Percentiles rank a stretch among this genome's conserved stretches.
Evolutionary conservation across 2,113 vertebrate genomes (phyloP).

Genomic region (Probosciger aterrimus): DNA sequence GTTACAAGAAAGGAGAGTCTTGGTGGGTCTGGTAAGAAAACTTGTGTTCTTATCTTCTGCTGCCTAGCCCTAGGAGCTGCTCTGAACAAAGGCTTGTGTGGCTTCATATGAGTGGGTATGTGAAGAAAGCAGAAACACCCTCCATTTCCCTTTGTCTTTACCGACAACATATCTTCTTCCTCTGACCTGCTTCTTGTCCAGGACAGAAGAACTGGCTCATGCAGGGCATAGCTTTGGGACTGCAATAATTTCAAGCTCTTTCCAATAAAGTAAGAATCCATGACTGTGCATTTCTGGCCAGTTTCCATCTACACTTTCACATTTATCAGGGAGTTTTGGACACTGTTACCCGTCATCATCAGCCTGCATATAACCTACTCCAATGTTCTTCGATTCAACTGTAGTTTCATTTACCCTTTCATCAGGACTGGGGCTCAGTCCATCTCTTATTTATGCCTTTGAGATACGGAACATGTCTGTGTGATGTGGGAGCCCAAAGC

Average conservation of each 20-base stretch:
- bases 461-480: neutral
- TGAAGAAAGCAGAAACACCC: neutral
- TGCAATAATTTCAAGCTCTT: neutral
- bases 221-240: neutral
- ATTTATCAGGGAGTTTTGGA: neutral
- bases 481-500: fast-evolving
- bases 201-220: neutral
- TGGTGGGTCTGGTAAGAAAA: neutral
- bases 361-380: neutral
- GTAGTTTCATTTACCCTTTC: neutral
- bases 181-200: neutral
- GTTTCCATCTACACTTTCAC: neutral
- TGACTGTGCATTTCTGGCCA: fast-evolving
- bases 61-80: neutral
- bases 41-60: neutral
- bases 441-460: neutral
- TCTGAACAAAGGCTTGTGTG: neutral
- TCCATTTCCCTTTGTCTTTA: neutral
- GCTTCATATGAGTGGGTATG: neutral
- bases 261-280: neutral
- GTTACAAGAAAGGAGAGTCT: neutral
- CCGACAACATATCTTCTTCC: neutral
- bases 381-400: neutral
- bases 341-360: neutral
- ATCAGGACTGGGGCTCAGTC: neutral